Percentiles rank a stretch among this genome's conserved stretches.
Evolutionary conservation across 2,888 invertebrate genomes (phyloP).

Genomic region (Spisula subtruncata): DNA sequence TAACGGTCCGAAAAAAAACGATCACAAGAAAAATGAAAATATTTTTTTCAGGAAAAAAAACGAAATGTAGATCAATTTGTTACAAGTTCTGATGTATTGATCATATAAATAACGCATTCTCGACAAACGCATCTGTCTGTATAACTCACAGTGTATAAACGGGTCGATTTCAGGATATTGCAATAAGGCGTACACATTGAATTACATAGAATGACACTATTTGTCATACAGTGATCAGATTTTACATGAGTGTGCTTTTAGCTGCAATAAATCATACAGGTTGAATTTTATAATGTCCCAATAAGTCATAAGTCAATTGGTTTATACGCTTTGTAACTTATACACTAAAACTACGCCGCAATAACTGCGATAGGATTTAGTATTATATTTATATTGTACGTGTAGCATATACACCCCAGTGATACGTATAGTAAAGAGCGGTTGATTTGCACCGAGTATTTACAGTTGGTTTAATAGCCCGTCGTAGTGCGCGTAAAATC

Average conservation of each 20-base stretch:
- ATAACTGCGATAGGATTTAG: not conserved
- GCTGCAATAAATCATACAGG: no score
- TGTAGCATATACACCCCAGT: not conserved
- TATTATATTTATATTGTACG: not conserved
- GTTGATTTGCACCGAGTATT: not conserved
- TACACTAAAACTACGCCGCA: not conserved
- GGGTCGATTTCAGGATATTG: no score
- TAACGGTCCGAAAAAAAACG: not conserved
- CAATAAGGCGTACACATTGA: no score
- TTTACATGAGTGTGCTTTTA: no score
- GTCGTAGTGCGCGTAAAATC: not conserved
- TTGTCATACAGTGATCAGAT: no score
- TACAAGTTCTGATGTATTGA: not conserved
- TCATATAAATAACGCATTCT: not conserved
- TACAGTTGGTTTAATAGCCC: not conserved
- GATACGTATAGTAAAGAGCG: not conserved
- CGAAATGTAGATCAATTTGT: not conserved
- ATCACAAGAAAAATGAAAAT: not conserved
- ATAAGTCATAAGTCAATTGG: no score
- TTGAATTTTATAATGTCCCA: no score
- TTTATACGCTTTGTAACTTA: no score
- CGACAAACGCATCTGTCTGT: not conserved
- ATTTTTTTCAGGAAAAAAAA: not conserved
- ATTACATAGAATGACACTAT: no score
- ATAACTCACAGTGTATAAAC: no score